These are phyloP conservation scores for Hippopotamus amphibius DNA, from an alignment of 2,113 vertebrate species.

Conservation along the genomic window DNA sequence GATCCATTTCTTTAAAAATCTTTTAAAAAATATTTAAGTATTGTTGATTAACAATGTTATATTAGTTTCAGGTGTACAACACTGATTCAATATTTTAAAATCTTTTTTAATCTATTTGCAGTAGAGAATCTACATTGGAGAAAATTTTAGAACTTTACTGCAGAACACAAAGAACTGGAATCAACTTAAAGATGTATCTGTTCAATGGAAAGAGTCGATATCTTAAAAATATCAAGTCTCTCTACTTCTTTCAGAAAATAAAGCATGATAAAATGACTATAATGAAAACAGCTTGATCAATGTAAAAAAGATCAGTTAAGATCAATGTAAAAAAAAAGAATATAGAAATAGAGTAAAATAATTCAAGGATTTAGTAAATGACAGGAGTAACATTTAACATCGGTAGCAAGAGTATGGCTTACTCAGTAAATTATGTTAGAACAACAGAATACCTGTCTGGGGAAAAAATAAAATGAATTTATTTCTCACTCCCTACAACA, in stretches of 20 bases:
- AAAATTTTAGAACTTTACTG: constrained; percentile 47
- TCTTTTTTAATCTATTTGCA: neutral
- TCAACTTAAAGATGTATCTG: constrained; percentile 7
- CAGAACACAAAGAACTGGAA: neutral
- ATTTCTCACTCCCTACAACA: constrained; percentile 11
- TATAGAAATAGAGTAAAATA: constrained; percentile 44
- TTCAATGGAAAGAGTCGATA: constrained; percentile 14
- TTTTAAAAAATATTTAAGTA: neutral
- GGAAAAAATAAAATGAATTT: constrained; percentile 58
- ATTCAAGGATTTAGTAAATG: constrained; percentile 58
- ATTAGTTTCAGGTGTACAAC: neutral
- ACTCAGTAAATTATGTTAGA: constrained; percentile 62
- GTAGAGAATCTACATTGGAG: constrained; percentile 21
- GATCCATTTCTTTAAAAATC: constrained; percentile 5
- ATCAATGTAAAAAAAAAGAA: constrained; percentile 64
- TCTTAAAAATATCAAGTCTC: constrained; percentile 50
- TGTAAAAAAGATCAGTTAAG: constrained; percentile 29
- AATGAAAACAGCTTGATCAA: constrained; percentile 58
- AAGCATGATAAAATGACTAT: constrained; percentile 56
- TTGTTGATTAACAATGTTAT: neutral
- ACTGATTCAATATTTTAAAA: neutral
- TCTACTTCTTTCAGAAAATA: constrained; percentile 46
- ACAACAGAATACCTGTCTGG: constrained; percentile 48
- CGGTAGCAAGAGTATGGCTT: constrained; percentile 60
- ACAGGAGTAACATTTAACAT: constrained; percentile 56